phyloP scores from a whole-genome alignment of 2,888 invertebrate genomes.

The Megalurothrips usitatus region DNA sequence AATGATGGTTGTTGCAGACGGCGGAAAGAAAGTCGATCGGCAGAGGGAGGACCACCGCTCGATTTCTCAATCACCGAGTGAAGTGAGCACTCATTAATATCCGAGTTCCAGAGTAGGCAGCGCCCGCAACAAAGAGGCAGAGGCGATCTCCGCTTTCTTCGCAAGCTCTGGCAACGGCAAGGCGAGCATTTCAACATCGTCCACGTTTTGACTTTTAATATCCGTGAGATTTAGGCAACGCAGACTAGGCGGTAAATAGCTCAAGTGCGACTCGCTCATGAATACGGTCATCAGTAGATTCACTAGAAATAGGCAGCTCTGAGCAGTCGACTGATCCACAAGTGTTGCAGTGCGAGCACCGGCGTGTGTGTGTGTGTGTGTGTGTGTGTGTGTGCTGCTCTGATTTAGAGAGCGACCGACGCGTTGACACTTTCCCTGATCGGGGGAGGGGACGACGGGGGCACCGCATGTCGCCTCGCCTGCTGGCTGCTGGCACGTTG shows the following conservation, averaged over 20 bases:
- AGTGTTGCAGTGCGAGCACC: background rate
- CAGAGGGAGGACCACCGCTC: background rate
- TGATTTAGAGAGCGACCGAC: no score
- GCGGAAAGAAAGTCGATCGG: background rate
- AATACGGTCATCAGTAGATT: no score
- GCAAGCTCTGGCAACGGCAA: no score
- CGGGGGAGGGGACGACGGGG: background rate
- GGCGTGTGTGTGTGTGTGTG: no score
- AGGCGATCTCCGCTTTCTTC: background rate
- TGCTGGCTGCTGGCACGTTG: background rate
- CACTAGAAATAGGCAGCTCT: no score
- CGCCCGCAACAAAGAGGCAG: background rate
- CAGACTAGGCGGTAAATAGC: no score
- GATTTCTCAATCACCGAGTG: background rate
- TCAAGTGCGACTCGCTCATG: no score
- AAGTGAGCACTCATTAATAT: constrained; percentile 8
- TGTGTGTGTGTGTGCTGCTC: no score
- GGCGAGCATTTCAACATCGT: no score
- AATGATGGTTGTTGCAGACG: background rate
- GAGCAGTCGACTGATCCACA: background rate
- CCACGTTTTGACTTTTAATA: no score
- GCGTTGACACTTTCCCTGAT: constrained; percentile 5
- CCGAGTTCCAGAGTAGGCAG: background rate
- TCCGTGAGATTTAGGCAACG: no score
- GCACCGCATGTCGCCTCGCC: background rate